Evolutionary conservation across 2,797 vertebrate species (phyloP).

Genomic region (Periophthalmus magnuspinnatus): DNA sequence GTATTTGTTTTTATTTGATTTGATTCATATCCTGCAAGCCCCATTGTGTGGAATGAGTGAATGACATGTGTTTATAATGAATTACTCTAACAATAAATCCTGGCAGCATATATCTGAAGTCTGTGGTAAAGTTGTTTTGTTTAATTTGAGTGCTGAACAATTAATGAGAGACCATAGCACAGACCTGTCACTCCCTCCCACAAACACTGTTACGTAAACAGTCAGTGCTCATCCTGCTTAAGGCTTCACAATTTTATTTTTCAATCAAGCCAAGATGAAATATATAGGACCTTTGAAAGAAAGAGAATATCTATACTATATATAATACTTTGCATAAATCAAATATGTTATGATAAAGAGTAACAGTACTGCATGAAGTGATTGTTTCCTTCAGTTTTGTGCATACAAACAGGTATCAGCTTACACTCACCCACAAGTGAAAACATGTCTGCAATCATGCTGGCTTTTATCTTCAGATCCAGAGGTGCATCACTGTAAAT

Average conservation of each 20-base stretch:
- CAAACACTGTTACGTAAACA: slow-evolving; percentile 52
- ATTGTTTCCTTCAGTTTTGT: slow-evolving; percentile 1
- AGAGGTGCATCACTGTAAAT: slow-evolving; percentile 90
- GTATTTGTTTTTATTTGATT: neutral
- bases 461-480: slow-evolving; percentile 99
- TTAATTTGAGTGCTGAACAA: slow-evolving; percentile 39
- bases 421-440: slow-evolving; percentile 92
- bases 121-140: slow-evolving; percentile 11
- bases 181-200: slow-evolving; percentile 36
- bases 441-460: slow-evolving; percentile 99
- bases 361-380: neutral
- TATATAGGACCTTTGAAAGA: neutral
- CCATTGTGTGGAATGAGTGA: neutral
- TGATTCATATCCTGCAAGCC: neutral
- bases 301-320: neutral
- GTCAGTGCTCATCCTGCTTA: slow-evolving; percentile 52
- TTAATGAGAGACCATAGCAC: slow-evolving; percentile 38
- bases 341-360: neutral
- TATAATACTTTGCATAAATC: neutral
- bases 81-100: no score
- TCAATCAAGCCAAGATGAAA: slow-evolving; percentile 14
- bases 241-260: slow-evolving; percentile 38
- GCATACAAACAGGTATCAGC: slow-evolving; percentile 12
- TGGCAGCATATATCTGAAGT: neutral
- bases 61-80: neutral